Conservation (phyloP, 2,797 vertebrate species). For the Etheostoma nigrum region DNA sequence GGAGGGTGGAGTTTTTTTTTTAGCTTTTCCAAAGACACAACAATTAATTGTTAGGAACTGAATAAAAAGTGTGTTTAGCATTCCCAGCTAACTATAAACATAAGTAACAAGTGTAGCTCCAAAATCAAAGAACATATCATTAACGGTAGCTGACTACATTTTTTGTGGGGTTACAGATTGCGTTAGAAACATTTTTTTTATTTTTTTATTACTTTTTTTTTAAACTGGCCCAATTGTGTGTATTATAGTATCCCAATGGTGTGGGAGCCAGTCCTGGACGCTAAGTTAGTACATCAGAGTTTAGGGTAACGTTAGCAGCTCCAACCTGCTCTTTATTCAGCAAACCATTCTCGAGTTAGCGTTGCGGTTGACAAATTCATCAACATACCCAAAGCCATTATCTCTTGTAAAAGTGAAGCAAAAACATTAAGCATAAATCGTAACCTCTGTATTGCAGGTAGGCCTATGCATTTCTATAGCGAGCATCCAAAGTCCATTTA, state of each 20-base stretch:
- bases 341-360: neutral
- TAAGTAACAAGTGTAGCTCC: too few species aligned
- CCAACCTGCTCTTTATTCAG: neutral
- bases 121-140: neutral
- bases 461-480: neutral
- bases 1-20: neutral
- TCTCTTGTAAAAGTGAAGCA: too few species aligned
- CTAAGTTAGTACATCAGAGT: too few species aligned
- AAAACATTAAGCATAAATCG: neutral
- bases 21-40: conserved; percentile 7
- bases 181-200: neutral
- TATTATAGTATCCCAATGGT: neutral
- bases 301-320: neutral
- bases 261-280: neutral
- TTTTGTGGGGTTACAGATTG: neutral
- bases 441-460: neutral
- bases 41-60: neutral
- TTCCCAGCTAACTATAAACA: neutral
- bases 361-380: neutral
- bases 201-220: too few species aligned
- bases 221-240: neutral
- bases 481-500: neutral
- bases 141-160: neutral
- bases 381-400: neutral
- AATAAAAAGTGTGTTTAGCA: neutral